Percentiles rank a stretch among this genome's conserved stretches.
These are phyloP conservation scores for Ciconia maguari DNA, from an alignment of 2,113 vertebrate species.

Conservation along the genomic window DNA sequence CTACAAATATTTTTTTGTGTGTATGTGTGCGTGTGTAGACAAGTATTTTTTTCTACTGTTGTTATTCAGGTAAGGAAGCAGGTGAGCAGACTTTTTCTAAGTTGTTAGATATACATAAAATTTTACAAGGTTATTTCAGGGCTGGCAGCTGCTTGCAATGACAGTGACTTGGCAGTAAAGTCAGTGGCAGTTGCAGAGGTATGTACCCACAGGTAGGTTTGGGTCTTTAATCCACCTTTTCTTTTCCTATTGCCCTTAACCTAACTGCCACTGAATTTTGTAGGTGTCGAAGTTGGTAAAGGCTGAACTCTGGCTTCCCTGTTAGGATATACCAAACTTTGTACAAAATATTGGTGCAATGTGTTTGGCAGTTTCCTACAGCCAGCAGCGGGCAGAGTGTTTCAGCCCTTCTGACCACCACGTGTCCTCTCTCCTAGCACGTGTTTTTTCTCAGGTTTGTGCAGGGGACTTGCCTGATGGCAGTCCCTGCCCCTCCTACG, in stretches of 20 bases:
- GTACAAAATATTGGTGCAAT: background rate
- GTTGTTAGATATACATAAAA: background rate
- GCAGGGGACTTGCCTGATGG: background rate
- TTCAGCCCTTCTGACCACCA: background rate
- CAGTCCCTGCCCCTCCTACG: background rate
- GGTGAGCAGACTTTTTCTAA: background rate
- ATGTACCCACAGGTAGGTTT: background rate
- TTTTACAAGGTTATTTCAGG: background rate
- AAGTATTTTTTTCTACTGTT: background rate
- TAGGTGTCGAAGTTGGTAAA: background rate
- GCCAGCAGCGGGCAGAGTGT: background rate
- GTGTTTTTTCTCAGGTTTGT: background rate
- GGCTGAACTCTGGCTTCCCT: background rate
- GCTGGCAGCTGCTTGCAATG: background rate
- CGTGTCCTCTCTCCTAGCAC: accelerated
- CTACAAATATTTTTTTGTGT: background rate
- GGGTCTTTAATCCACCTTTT: background rate
- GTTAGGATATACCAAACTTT: too few relatives aligned
- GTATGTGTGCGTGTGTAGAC: background rate
- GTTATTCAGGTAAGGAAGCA: slow-evolving; percentile 4
- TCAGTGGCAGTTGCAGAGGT: background rate
- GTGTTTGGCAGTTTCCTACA: too few relatives aligned
- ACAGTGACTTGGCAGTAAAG: background rate
- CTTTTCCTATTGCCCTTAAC: background rate
- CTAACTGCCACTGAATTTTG: background rate